A percentile compares a stretch with the other conserved stretches of the same genome.
Evolutionary conservation across 2,113 vertebrate genomes (phyloP).

Genomic region (Colistium nudipinnis): DNA sequence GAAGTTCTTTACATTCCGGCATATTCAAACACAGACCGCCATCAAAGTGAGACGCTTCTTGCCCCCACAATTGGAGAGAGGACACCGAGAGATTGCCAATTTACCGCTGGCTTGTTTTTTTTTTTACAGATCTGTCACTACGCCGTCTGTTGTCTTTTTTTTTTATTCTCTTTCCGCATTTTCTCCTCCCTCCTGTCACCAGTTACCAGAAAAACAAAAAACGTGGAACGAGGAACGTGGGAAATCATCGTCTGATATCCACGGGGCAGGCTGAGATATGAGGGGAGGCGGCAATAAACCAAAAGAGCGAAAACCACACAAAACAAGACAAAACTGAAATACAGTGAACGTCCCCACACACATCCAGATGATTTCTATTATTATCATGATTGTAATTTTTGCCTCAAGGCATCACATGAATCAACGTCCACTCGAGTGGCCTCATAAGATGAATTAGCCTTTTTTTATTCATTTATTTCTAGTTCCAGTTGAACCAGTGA

Average conservation of each 20-base stretch:
- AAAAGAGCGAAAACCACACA: slow-evolving; percentile 3
- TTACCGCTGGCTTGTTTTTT: not conserved
- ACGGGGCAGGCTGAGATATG: slow-evolving; percentile 1
- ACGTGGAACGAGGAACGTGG: not conserved
- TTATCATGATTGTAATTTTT: too few species aligned
- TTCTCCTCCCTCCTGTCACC: slow-evolving; percentile 12
- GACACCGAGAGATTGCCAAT: slow-evolving; percentile 27
- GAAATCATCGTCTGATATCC: slow-evolving; percentile 2
- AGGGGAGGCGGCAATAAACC: not conserved
- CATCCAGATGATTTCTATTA: not conserved
- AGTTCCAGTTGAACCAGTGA: not conserved
- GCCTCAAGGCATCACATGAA: too few species aligned
- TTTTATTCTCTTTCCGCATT: slow-evolving; percentile 7
- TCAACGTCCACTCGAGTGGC: too few species aligned
- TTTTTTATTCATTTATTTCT: not conserved
- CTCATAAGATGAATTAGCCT: too few species aligned
- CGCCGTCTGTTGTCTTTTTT: not conserved
- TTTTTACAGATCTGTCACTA: slow-evolving; percentile 39
- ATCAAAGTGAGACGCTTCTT: slow-evolving; percentile 14
- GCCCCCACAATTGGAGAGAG: not conserved
- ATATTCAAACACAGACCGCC: too few species aligned
- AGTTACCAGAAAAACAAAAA: not conserved
- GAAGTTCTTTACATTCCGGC: not conserved
- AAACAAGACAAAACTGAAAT: slow-evolving; percentile 6
- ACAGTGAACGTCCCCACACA: not conserved